phyloP scores from a whole-genome alignment of 2,888 invertebrate species.

The Chaetoderma sp. region DNA sequence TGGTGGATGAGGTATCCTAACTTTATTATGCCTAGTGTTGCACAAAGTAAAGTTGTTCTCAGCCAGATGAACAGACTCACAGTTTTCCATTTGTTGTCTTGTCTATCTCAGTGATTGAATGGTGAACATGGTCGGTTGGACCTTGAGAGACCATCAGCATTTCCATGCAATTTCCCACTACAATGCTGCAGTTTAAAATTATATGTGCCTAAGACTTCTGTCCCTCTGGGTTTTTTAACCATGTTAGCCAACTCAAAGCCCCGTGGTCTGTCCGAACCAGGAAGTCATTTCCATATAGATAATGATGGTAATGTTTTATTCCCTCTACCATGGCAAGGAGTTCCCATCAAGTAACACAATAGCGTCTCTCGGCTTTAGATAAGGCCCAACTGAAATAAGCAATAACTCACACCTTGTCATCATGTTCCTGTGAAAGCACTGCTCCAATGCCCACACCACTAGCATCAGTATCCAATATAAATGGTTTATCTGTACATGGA shows the following conservation, averaged over 20 bases:
- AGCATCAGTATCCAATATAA: conserved; percentile 29
- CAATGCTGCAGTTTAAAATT: conserved; percentile 20
- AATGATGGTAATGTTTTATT: conserved; percentile 35
- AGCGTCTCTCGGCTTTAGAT: conserved; percentile 5
- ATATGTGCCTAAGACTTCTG: conserved; percentile 25
- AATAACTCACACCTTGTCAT: conserved; percentile 7
- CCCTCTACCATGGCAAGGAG: conserved; percentile 33
- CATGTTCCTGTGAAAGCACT: conserved; percentile 28
- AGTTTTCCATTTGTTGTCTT: no score
- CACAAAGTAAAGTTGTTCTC: no score
- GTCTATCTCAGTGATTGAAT: no score
- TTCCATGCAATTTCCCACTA: conserved; percentile 22
- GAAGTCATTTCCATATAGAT: conserved; percentile 33
- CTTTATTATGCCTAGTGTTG: no score
- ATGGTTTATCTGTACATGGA: conserved; percentile 10
- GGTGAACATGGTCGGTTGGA: conserved; percentile 3
- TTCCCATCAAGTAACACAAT: conserved; percentile 33
- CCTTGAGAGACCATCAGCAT: conserved; percentile 33
- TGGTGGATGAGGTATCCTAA: no score
- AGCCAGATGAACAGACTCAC: no score
- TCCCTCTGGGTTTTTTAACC: conserved; percentile 28
- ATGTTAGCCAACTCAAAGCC: conserved; percentile 32
- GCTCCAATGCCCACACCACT: conserved; percentile 11
- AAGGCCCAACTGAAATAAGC: conserved; percentile 16
- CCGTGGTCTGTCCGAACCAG: conserved; percentile 35